A percentile compares a stretch with the other conserved stretches of the same genome.
phyloP scores from a whole-genome alignment of 1,140 invertebrate species.

The Atta colombica region DNA sequence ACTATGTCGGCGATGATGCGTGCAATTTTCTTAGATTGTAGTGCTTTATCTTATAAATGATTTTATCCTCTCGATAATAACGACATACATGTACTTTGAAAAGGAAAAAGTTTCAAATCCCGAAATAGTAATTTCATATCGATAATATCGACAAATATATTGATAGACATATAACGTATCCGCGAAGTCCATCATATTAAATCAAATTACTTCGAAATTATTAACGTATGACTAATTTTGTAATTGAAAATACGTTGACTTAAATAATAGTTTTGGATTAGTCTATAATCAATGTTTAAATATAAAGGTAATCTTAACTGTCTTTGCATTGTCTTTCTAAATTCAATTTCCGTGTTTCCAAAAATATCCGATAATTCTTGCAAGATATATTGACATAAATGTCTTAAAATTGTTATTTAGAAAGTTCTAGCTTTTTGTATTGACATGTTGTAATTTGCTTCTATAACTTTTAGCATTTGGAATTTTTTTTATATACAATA shows the following conservation, averaged over 20 bases:
- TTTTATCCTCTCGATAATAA: neutral
- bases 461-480: neutral
- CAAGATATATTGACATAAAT: neutral
- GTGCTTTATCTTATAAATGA: slow-evolving; percentile 19
- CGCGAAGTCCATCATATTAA: neutral
- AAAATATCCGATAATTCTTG: slow-evolving; percentile 12
- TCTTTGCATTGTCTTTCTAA: neutral
- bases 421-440: neutral
- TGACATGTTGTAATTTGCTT: neutral
- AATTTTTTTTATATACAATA: neutral
- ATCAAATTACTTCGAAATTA: neutral
- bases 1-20: neutral
- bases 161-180: neutral
- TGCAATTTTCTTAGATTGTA: slow-evolving; percentile 15
- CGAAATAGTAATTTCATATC: neutral
- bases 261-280: neutral
- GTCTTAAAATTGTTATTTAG: neutral
- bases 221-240: neutral
- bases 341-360: neutral
- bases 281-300: neutral
- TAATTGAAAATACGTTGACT: neutral
- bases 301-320: neutral
- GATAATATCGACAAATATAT: neutral
- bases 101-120: neutral
- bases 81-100: neutral